Conservation (phyloP, 2,888 invertebrate genomes). For the Caenorhabditis sp. region DNA sequence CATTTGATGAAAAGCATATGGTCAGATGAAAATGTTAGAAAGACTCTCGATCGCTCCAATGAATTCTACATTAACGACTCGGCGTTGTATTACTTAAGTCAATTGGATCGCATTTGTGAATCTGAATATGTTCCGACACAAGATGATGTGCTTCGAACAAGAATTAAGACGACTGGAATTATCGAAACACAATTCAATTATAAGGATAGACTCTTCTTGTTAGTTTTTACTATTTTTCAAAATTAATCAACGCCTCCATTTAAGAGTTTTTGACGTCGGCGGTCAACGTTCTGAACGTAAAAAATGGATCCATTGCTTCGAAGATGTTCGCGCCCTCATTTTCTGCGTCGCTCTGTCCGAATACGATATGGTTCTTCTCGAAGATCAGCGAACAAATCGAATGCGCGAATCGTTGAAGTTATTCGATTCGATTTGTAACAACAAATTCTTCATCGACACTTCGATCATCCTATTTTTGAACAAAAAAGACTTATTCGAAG, state of each 20-base stretch:
- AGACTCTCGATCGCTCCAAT: not conserved
- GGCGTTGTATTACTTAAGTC: slow-evolving; percentile 10
- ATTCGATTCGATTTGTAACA: not conserved
- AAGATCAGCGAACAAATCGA: slow-evolving; percentile 24
- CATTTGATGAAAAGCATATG: not conserved
- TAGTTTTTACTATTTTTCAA: not conserved
- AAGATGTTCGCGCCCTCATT: slow-evolving; percentile 42
- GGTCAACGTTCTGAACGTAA: slow-evolving; percentile 43
- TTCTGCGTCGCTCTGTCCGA: slow-evolving; percentile 41
- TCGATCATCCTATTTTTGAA: not conserved
- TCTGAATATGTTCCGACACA: slow-evolving; percentile 7
- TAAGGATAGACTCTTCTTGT: slow-evolving; percentile 14
- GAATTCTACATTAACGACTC: slow-evolving; percentile 16
- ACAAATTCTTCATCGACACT: not conserved
- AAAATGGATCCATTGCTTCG: slow-evolving; percentile 40
- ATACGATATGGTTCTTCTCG: slow-evolving; percentile 38
- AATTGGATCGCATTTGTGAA: slow-evolving; percentile 6
- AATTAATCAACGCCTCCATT: not conserved
- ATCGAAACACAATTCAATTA: not conserved
- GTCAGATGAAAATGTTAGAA: not conserved
- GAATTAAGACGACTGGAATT: not conserved
- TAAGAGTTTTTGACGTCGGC: slow-evolving; percentile 38
- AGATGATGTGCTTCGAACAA: not conserved
- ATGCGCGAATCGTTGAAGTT: not conserved
- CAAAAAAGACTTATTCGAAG: not conserved